A percentile compares a stretch with the other conserved stretches of the same genome.
phyloP scores from a whole-genome alignment of 1,140 invertebrate species.

The Drosophila gunungcola region DNA sequence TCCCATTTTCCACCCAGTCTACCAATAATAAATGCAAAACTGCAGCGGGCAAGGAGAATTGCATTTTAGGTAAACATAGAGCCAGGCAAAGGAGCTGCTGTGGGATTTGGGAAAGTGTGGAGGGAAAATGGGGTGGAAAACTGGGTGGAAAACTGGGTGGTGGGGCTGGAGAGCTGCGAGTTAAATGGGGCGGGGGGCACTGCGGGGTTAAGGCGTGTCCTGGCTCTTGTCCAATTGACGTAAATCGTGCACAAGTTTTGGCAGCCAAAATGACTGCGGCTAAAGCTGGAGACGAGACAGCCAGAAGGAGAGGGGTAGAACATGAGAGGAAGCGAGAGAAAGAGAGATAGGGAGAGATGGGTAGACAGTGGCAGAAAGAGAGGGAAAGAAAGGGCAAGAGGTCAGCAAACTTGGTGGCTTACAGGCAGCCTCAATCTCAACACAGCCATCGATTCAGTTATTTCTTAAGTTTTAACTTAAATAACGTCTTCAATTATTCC shows the following conservation, averaged over 20 bases:
- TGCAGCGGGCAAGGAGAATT: constrained; percentile 59
- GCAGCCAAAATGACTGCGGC: constrained; percentile 73
- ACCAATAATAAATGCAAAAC: constrained; percentile 71
- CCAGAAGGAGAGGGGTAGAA: background rate
- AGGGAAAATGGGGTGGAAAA: background rate
- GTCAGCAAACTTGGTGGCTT: constrained; percentile 59
- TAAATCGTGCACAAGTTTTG: constrained; percentile 78
- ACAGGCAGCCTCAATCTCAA: background rate
- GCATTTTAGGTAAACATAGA: constrained; percentile 76
- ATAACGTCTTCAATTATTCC: background rate
- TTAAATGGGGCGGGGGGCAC: constrained; percentile 13
- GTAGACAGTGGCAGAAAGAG: too few species aligned
- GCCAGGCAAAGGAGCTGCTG: constrained; percentile 24
- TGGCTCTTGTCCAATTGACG: constrained; percentile 73
- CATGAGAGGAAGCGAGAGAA: background rate
- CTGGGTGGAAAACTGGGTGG: background rate
- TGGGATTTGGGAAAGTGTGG: constrained; percentile 11
- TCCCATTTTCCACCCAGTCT: constrained; percentile 5
- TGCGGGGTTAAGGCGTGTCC: constrained; percentile 53
- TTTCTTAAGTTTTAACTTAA: background rate
- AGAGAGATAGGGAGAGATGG: background rate
- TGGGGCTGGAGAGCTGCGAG: constrained; percentile 5
- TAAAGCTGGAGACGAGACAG: constrained; percentile 42
- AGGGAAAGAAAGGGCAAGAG: constrained; percentile 15
- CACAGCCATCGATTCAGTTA: background rate